Percentiles rank a stretch among this genome's conserved stretches.
These are phyloP conservation scores for Podiceps cristatus DNA, from an alignment of 2,113 vertebrate species.

Conservation along the genomic window DNA sequence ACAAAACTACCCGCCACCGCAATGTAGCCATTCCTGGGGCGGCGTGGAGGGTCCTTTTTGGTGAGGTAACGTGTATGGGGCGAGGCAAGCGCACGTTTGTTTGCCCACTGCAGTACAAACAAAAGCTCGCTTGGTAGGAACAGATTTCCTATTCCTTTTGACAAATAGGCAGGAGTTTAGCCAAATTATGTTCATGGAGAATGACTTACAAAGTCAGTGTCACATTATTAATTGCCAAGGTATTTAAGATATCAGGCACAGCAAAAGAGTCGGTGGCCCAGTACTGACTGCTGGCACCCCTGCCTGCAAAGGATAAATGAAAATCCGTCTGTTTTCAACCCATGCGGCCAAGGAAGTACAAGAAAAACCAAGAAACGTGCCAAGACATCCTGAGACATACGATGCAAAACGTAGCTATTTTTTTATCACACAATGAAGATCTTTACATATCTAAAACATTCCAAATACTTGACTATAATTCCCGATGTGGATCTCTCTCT, in stretches of 20 bases:
- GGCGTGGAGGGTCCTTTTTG: no score
- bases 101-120: neutral
- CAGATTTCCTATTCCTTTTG: neutral
- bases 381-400: neutral
- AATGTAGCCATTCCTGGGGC: neutral
- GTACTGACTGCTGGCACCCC: neutral
- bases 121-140: neutral
- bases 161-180: neutral
- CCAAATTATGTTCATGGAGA: neutral
- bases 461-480: neutral
- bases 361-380: neutral
- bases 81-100: neutral
- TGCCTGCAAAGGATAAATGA: neutral
- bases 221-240: neutral
- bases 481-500: neutral
- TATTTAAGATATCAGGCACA: neutral
- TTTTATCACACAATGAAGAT: neutral
- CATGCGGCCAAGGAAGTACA: neutral
- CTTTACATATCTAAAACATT: neutral
- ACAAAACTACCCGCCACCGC: neutral
- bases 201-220: neutral
- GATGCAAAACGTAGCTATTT: neutral
- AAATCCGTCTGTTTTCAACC: neutral
- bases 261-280: neutral
- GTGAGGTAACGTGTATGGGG: fast-evolving